These are phyloP conservation scores for Laodelphax striatellus DNA, from an alignment of 1,140 invertebrate genomes.

Conservation along the genomic window DNA sequence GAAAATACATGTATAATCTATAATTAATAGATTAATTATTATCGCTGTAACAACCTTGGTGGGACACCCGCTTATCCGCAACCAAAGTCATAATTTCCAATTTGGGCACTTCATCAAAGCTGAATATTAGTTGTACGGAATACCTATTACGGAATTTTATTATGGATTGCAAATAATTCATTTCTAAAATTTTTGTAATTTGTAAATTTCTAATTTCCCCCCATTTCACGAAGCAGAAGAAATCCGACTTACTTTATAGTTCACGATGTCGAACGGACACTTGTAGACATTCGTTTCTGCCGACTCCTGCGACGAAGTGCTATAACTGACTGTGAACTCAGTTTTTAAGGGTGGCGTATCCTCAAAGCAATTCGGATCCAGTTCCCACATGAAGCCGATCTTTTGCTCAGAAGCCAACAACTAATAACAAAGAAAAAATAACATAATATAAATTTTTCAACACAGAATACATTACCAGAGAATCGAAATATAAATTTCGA, in stretches of 20 bases:
- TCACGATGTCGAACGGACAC: constrained; percentile 45
- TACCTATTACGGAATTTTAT: neutral
- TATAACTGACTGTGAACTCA: constrained; percentile 55
- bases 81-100: too few relatives aligned
- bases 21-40: too few relatives aligned
- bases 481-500: too few relatives aligned
- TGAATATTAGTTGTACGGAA: neutral
- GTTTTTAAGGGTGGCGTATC: constrained; percentile 47
- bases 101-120: too few relatives aligned
- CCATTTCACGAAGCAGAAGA: too few relatives aligned
- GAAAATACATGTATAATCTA: too few relatives aligned
- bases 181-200: too few relatives aligned
- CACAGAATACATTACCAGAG: too few relatives aligned
- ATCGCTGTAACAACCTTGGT: too few relatives aligned
- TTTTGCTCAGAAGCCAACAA: constrained; percentile 51
- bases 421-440: constrained; percentile 27
- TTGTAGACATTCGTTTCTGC: constrained; percentile 38
- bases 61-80: too few relatives aligned
- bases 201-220: too few relatives aligned
- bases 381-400: constrained; percentile 73
- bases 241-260: constrained; percentile 44
- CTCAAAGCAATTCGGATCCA: constrained; percentile 45
- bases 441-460: too few relatives aligned
- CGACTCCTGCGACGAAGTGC: constrained; percentile 24
- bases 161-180: neutral